Evolutionary conservation across 2,797 vertebrate genomes (phyloP), one percentile per base, ranked within the genome.

Genomic region (Muscicapa striata): DNA sequence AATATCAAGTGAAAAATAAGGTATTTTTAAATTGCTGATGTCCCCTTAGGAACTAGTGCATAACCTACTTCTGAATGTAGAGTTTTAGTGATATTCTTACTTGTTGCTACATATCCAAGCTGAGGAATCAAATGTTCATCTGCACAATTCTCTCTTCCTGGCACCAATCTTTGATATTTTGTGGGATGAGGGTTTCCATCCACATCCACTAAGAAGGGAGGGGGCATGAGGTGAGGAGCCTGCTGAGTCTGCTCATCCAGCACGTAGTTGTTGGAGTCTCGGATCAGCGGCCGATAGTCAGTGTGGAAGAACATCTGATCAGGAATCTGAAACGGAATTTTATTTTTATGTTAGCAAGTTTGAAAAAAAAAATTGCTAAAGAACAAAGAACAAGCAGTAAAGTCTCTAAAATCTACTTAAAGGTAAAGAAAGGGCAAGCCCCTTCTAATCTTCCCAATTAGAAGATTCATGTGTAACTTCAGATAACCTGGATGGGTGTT

Each of bases 261-360:
- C 74, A 99, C 99, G 10, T 98, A 99, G 85, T 99, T 99, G 38
- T 99, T 99, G 74, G 98, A 96, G 92, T 99, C 99, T 45, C 99
- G 97, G 95, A 99, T 99, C 95, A 99, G 98, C 0, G 99, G 99
- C 68, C 99, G 98, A 87, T 99, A 99, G 97, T 99, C 99, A 21
- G 99, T 99, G 97, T 99, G 99, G 97, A 99, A 99, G 97, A 99
- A 99, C 97, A 99, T 98, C 97, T 99, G 99, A 97, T 99, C 99
- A 86, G 99, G 99, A 97, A 99, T 99, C 99, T 99, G 95, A 55
- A 94, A 94, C 80, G 18, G 63, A 92, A 90, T 26, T 0, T 63
- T 80, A 59, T 41, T 87, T 61, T 85, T 7, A 91, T 9, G 57
- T 76, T 59, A 89, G 29, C 48, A 89, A 14, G 30, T 45, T 86